phyloP scores from a whole-genome alignment of 2,113 vertebrate genomes.

The Hylia prasina region DNA sequence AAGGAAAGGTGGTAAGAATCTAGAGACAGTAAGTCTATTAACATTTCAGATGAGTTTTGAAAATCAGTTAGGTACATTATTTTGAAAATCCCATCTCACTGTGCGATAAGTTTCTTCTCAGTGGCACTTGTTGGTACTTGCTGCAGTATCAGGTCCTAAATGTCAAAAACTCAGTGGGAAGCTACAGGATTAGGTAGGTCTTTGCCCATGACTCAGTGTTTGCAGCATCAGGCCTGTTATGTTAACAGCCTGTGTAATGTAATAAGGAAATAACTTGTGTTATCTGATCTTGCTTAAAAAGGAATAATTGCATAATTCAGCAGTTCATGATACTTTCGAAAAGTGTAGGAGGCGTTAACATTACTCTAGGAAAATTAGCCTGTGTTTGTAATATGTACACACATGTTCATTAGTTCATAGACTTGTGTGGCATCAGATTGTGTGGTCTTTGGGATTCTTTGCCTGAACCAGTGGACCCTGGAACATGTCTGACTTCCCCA shows the following conservation, averaged over 20 bases:
- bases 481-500: background rate
- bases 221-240: background rate
- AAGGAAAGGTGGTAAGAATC: background rate
- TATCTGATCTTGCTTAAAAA: slow-evolving; percentile 27
- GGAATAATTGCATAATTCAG: slow-evolving; percentile 19
- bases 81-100: slow-evolving; percentile 9
- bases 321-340: background rate
- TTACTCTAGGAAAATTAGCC: background rate
- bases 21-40: slow-evolving; percentile 49
- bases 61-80: slow-evolving; percentile 28
- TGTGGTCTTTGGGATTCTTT: background rate
- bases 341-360: background rate
- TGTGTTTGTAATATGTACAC: background rate
- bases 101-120: background rate
- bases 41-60: slow-evolving; percentile 35
- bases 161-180: slow-evolving; percentile 5
- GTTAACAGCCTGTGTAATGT: background rate
- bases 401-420: background rate
- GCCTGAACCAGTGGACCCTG: background rate
- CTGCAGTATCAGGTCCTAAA: background rate
- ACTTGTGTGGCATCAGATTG: background rate
- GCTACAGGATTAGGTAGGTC: background rate
- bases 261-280: slow-evolving; percentile 10
- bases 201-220: background rate
- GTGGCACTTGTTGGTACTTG: slow-evolving; percentile 51